A percentile compares a stretch with the other conserved stretches of the same genome.
These are phyloP conservation scores for Dasypus novemcinctus DNA, from an alignment of 2,113 vertebrate genomes.

Conservation along the genomic window DNA sequence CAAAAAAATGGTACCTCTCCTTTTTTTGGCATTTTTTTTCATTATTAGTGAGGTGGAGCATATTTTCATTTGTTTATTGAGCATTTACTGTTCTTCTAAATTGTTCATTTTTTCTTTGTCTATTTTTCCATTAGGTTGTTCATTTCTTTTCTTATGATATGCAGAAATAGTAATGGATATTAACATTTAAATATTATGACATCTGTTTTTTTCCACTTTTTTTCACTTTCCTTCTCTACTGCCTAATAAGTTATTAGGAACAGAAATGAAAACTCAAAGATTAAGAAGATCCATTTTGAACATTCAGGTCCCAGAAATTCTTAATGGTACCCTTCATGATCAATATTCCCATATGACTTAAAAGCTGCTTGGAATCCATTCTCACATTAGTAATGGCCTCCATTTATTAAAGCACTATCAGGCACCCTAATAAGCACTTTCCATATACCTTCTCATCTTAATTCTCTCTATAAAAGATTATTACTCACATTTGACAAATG, in stretches of 20 bases:
- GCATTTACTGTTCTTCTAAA: not conserved
- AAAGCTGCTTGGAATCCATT: constrained; percentile 20
- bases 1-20: not conserved
- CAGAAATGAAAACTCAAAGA: not conserved
- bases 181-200: not conserved
- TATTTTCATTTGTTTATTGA: constrained; percentile 14
- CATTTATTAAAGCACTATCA: not conserved
- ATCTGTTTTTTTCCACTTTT: not conserved
- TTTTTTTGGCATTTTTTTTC: not conserved
- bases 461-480: not conserved
- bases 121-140: not conserved
- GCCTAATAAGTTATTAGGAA: not conserved
- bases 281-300: not conserved
- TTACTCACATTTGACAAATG: not conserved
- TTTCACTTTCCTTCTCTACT: not conserved
- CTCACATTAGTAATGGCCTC: not conserved
- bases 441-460: not conserved
- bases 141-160: not conserved
- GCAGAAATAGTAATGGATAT: not conserved
- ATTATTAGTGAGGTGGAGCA: not conserved
- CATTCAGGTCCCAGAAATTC: not conserved
- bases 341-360: not conserved
- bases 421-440: not conserved
- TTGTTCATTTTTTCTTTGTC: not conserved
- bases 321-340: not conserved